Evolutionary conservation across 1,140 invertebrate genomes (phyloP).

Genomic region (Vanessa atalanta): DNA sequence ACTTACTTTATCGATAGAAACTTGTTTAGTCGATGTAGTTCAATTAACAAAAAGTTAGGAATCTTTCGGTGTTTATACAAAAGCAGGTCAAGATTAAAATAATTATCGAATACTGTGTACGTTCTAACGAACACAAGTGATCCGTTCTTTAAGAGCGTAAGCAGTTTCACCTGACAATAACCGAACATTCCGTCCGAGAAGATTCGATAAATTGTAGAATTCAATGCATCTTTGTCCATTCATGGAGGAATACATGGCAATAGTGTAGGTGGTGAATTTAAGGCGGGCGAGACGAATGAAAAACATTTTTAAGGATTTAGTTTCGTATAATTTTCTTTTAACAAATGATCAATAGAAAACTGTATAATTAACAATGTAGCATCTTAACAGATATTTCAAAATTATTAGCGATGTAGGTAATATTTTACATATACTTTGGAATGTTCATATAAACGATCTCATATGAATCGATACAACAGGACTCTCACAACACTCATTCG

Average conservation of each 20-base stretch:
- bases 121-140: conserved; percentile 5
- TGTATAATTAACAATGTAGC: conserved; percentile 81
- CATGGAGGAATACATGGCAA: conserved; percentile 27
- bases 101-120: conserved; percentile 55
- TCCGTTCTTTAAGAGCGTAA: conserved; percentile 12
- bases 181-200: conserved; percentile 30
- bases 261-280: conserved; percentile 30
- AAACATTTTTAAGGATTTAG: conserved; percentile 76
- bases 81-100: conserved; percentile 74
- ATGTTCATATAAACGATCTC: conserved; percentile 79
- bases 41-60: conserved; percentile 46
- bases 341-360: conserved; percentile 82
- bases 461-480: conserved; percentile 68
- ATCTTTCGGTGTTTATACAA: conserved; percentile 53
- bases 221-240: conserved; percentile 39
- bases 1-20: conserved; percentile 43
- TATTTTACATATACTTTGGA: conserved; percentile 80
- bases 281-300: conserved; percentile 55
- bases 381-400: conserved; percentile 80
- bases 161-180: conserved; percentile 20
- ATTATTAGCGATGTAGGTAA: conserved; percentile 79
- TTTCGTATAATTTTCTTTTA: conserved; percentile 81
- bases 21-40: conserved; percentile 34
- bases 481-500: conserved; percentile 31
- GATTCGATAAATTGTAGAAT: conserved; percentile 36